phyloP scores from a whole-genome alignment of 2,888 invertebrate genomes.

The Phyllotreta striolata region DNA sequence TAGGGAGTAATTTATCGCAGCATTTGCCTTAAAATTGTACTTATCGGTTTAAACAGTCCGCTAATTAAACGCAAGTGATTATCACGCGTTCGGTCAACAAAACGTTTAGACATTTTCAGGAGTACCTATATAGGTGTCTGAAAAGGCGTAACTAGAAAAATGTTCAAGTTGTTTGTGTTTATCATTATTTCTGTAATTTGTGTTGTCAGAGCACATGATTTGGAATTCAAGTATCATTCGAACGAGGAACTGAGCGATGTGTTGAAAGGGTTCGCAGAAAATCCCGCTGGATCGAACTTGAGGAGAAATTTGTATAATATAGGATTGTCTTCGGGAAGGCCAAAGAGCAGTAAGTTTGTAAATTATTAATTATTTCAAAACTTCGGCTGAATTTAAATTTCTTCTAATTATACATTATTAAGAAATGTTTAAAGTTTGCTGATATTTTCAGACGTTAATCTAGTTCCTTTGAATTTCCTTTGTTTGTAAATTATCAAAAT shows the following conservation, averaged over 20 bases:
- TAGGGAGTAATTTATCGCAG: slow-evolving; percentile 13
- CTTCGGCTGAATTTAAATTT: not conserved
- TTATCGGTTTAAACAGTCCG: slow-evolving; percentile 11
- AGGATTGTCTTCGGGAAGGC: slow-evolving; percentile 60
- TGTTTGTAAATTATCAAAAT: too few relatives aligned
- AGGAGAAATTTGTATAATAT: slow-evolving; percentile 61
- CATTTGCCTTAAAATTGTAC: slow-evolving; percentile 8
- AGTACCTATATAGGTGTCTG: not conserved
- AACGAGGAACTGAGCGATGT: slow-evolving; percentile 58
- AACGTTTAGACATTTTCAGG: not conserved
- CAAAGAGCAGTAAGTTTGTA: slow-evolving; percentile 18
- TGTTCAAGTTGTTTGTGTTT: not conserved
- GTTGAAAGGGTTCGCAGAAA: slow-evolving; percentile 56
- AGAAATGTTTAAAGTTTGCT: not conserved
- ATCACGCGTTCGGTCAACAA: slow-evolving; percentile 1
- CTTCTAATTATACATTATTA: not conserved
- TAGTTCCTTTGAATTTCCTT: not conserved
- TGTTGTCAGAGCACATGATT: not conserved
- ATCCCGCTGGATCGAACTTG: slow-evolving; percentile 55
- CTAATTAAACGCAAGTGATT: slow-evolving; percentile 15
- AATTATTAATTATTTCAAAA: not conserved
- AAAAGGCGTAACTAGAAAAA: not conserved
- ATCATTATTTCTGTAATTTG: not conserved
- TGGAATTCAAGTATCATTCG: slow-evolving; percentile 61
- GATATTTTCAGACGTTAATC: slow-evolving; percentile 8